Evolutionary conservation across 2,113 vertebrate species (phyloP).

Genomic region (Pantherophis guttatus): DNA sequence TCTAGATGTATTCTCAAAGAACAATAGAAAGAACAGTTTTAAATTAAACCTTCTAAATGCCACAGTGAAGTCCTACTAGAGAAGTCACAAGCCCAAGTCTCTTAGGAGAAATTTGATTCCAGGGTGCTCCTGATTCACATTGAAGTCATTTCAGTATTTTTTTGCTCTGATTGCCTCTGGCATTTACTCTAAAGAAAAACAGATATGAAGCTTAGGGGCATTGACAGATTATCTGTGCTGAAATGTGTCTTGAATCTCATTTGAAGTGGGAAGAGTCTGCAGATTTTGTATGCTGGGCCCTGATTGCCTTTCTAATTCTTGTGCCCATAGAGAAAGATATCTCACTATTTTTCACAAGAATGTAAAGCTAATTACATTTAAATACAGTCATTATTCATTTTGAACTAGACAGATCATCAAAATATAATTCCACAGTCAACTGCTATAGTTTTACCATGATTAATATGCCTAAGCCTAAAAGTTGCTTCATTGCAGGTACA

Average conservation of each 20-base stretch:
- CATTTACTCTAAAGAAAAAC: not conserved
- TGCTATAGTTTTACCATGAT: not conserved
- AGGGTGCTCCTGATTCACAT: not conserved
- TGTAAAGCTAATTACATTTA: not conserved
- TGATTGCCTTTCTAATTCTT: not conserved
- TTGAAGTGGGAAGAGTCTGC: not conserved
- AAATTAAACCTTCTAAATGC: not conserved
- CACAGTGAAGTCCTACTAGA: not conserved
- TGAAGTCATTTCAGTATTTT: not conserved
- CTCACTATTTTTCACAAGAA: not conserved
- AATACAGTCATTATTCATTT: conserved; percentile 16
- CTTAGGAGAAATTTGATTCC: not conserved
- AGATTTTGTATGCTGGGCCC: not conserved
- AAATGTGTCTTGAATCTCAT: not conserved
- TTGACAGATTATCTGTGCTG: not conserved
- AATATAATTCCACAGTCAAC: not conserved
- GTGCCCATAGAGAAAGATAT: not conserved
- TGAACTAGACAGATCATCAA: conserved; percentile 11
- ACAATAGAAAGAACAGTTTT: not conserved
- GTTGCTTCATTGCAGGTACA: not conserved
- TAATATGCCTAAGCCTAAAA: conserved; percentile 16
- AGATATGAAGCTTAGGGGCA: not conserved
- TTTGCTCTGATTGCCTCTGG: not conserved
- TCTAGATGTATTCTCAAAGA: not conserved
- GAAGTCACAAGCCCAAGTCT: not conserved